A percentile compares a stretch with the other conserved stretches of the same genome.
These are phyloP conservation scores for Rhynchopsitta pachyrhyncha DNA, from an alignment of 2,113 vertebrate species.

Conservation along the genomic window DNA sequence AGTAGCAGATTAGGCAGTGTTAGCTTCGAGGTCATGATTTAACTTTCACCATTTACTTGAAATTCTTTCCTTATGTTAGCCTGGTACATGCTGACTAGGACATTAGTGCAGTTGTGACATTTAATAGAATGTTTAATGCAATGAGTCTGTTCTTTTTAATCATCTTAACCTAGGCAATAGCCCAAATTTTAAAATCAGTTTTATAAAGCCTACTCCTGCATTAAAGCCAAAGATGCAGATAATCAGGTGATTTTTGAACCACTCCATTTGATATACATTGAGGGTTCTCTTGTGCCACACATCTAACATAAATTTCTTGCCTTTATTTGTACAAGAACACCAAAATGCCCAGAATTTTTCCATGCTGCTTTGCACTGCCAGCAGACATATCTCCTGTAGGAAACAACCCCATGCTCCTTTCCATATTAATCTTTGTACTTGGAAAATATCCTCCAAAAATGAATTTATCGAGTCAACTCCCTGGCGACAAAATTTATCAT, in stretches of 20 bases:
- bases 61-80: not conserved
- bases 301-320: not conserved
- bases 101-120: not conserved
- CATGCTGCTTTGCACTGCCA: not conserved
- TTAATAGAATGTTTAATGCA: not conserved
- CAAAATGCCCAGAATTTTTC: not conserved
- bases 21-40: not conserved
- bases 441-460: not conserved
- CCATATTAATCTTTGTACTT: not conserved
- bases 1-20: not conserved
- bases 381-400: not conserved
- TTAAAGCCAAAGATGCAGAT: not conserved
- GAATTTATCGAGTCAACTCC: not conserved
- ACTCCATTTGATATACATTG: not conserved
- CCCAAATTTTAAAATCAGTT: not conserved
- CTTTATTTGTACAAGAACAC: not conserved
- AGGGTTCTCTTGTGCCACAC: not conserved
- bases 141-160: not conserved
- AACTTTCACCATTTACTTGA: conserved; percentile 11
- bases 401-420: not conserved
- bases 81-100: not conserved
- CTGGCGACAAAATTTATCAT: not conserved
- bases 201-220: not conserved
- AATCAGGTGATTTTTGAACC: not conserved
- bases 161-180: not conserved